Conservation (phyloP, 2,888 invertebrate species). For the Stenchaetothrips biformis region DNA sequence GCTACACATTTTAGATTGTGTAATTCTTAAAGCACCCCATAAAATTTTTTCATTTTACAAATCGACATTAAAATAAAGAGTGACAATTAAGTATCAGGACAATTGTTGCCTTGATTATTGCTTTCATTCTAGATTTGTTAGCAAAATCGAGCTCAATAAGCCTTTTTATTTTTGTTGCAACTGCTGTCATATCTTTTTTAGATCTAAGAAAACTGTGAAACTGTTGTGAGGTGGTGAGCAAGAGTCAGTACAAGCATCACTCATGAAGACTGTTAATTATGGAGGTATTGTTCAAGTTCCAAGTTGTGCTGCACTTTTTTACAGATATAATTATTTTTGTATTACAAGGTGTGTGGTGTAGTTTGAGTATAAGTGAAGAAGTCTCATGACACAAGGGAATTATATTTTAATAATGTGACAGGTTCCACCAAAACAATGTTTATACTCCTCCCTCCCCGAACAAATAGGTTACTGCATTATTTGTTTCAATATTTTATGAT, state of each 20-base stretch:
- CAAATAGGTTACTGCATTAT: background rate
- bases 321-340: background rate
- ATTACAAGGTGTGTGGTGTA: background rate
- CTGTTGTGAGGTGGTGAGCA: conserved; percentile 5
- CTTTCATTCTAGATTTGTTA: too few relatives aligned
- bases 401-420: background rate
- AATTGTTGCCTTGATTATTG: too few relatives aligned
- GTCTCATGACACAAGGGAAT: background rate
- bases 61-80: too few relatives aligned
- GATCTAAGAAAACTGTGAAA: background rate
- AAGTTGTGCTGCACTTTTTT: background rate
- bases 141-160: background rate
- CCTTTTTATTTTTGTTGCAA: background rate
- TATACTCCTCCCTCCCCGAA: background rate
- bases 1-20: background rate
- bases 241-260: conserved; percentile 10
- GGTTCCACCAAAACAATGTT: background rate
- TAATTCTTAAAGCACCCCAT: background rate
- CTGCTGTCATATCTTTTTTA: background rate
- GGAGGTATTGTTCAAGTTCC: background rate
- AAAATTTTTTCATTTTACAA: too few relatives aligned
- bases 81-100: too few relatives aligned
- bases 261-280: conserved; percentile 19
- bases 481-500: background rate
- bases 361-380: background rate